Evolutionary conservation across 2,113 vertebrate species (phyloP).

Genomic region (Dendrocopos noguchii): DNA sequence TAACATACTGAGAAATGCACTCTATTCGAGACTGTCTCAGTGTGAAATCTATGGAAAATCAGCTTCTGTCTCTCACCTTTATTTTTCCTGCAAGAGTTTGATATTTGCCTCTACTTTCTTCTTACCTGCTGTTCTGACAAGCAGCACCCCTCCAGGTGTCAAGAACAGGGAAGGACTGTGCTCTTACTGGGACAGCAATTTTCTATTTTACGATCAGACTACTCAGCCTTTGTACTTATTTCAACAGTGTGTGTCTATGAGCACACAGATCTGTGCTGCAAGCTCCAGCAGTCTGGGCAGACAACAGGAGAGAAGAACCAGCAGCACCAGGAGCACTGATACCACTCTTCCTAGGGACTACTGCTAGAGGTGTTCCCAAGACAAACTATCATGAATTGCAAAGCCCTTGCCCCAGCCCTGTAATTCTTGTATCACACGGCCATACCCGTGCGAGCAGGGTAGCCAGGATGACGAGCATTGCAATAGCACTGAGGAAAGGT

Average conservation of each 20-base stretch:
- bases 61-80: conserved; percentile 8
- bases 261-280: background rate
- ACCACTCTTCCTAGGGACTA: background rate
- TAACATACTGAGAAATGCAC: conserved; percentile 50
- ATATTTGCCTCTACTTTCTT: background rate
- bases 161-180: background rate
- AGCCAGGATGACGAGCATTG: fast-evolving
- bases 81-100: background rate
- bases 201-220: background rate
- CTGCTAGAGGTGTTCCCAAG: background rate
- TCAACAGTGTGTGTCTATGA: background rate
- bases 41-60: conserved; percentile 49
- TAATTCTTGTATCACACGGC: background rate
- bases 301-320: background rate
- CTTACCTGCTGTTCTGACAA: conserved; percentile 10
- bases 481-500: fast-evolving
- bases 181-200: background rate
- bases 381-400: background rate
- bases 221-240: background rate
- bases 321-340: background rate
- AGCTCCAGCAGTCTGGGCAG: background rate
- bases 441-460: background rate
- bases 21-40: background rate
- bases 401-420: background rate
- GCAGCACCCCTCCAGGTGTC: background rate